These are phyloP conservation scores for Diarsia rubi DNA, from an alignment of 2,888 invertebrate genomes.

Conservation along the genomic window DNA sequence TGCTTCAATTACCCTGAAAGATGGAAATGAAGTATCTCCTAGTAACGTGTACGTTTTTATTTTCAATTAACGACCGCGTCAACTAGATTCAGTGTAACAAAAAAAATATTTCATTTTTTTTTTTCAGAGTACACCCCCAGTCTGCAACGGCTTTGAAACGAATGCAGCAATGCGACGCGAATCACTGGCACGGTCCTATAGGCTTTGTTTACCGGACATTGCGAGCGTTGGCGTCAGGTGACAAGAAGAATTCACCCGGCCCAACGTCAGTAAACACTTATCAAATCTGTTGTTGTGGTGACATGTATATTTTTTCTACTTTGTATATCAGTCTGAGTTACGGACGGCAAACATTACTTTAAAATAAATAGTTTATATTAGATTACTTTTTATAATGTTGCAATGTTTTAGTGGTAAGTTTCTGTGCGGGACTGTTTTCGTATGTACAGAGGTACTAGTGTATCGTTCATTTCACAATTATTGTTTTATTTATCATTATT, in stretches of 20 bases:
- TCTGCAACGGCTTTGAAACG: constrained; percentile 63
- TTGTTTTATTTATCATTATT: constrained; percentile 67
- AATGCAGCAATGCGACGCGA: constrained; percentile 62
- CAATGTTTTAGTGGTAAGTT: constrained; percentile 81
- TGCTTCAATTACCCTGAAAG: background rate
- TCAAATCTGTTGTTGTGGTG: constrained; percentile 75
- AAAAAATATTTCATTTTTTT: background rate
- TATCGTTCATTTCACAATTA: constrained; percentile 65
- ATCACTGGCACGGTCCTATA: constrained; percentile 58
- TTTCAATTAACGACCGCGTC: background rate
- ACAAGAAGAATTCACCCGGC: constrained; percentile 12
- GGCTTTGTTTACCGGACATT: constrained; percentile 55
- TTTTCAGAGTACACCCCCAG: constrained; percentile 66
- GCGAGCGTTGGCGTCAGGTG: constrained; percentile 39
- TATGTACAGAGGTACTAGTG: constrained; percentile 79
- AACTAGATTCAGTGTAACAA: background rate
- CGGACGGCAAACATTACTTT: constrained; percentile 78
- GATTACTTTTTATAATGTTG: constrained; percentile 82
- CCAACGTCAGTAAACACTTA: constrained; percentile 46
- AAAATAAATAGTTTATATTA: constrained; percentile 76
- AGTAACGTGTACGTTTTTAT: background rate
- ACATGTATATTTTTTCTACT: constrained; percentile 90
- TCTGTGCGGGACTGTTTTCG: constrained; percentile 80
- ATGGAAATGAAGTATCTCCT: background rate
- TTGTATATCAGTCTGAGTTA: constrained; percentile 84